These are phyloP conservation scores for Aegypius monachus DNA, from an alignment of 2,113 vertebrate genomes.

Conservation along the genomic window DNA sequence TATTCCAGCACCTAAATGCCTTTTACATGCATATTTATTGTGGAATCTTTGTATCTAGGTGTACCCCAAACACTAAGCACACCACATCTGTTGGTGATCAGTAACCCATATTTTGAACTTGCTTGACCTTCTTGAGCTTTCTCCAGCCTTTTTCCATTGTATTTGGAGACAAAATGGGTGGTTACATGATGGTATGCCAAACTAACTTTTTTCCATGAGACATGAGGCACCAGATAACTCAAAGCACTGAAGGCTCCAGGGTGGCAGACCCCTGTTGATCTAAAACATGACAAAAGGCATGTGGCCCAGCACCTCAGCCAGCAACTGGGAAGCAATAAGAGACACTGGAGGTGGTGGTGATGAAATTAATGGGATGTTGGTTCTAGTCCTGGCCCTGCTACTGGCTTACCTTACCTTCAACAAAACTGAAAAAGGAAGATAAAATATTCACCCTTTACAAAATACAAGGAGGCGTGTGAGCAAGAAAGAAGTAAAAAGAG, in stretches of 20 bases:
- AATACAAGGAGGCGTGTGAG: background rate
- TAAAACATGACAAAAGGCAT: background rate
- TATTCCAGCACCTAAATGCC: background rate
- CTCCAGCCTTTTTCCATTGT: background rate
- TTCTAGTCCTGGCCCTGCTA: background rate
- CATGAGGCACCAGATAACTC: background rate
- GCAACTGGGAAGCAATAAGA: background rate
- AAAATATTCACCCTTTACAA: background rate
- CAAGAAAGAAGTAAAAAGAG: background rate
- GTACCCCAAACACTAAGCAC: background rate
- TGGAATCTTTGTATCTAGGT: background rate
- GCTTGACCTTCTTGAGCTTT: background rate
- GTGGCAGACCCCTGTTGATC: background rate
- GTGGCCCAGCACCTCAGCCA: background rate
- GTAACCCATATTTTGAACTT: background rate
- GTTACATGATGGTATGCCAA: background rate
- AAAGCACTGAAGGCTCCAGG: background rate
- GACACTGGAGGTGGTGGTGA: background rate
- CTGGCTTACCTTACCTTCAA: background rate
- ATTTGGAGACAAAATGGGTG: background rate
- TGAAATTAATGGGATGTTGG: background rate
- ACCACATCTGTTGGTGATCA: background rate
- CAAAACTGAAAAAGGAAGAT: background rate
- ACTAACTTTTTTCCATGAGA: background rate
- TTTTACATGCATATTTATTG: background rate